Percentiles rank a stretch among this genome's conserved stretches.
These are phyloP conservation scores for Hydrozoanthus gracilis DNA, from an alignment of 92 coral and sea anemone genomes.

Conservation along the genomic window DNA sequence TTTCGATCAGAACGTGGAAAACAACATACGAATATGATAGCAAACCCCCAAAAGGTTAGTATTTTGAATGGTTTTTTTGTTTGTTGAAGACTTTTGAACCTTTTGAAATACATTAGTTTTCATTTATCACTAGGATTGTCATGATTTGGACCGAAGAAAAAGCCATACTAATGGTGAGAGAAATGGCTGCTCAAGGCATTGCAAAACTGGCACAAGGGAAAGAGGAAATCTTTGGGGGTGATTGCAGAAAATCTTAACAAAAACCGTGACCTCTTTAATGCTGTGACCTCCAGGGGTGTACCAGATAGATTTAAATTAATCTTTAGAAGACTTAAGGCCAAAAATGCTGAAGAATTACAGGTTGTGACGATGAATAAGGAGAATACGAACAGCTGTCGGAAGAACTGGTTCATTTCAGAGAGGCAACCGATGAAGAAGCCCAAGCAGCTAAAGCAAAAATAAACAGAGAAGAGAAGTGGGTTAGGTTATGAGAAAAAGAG, in stretches of 20 bases:
- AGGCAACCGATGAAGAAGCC: too few species aligned
- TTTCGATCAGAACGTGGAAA: too few species aligned
- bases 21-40: constrained; percentile 18
- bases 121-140: not conserved
- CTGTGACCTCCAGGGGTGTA: constrained; percentile 4
- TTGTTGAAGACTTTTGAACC: too few species aligned
- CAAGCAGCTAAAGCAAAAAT: too few species aligned
- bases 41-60: constrained; percentile 30
- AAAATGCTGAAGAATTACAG: constrained; percentile 29
- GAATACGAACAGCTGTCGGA: not conserved
- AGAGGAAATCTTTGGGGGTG: constrained; percentile 48
- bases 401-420: too few species aligned
- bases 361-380: too few species aligned
- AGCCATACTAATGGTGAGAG: not conserved
- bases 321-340: constrained; percentile 18
- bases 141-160: not conserved
- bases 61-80: too few species aligned
- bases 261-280: constrained; percentile 2
- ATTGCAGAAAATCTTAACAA: constrained; percentile 34
- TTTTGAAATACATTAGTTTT: not conserved
- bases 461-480: not conserved
- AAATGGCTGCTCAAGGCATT: not conserved
- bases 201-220: constrained; percentile 13
- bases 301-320: constrained; percentile 13
- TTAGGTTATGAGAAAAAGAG: too few species aligned